Conservation (phyloP, 1,140 invertebrate genomes). For the Coenobita brevimanus region DNA sequence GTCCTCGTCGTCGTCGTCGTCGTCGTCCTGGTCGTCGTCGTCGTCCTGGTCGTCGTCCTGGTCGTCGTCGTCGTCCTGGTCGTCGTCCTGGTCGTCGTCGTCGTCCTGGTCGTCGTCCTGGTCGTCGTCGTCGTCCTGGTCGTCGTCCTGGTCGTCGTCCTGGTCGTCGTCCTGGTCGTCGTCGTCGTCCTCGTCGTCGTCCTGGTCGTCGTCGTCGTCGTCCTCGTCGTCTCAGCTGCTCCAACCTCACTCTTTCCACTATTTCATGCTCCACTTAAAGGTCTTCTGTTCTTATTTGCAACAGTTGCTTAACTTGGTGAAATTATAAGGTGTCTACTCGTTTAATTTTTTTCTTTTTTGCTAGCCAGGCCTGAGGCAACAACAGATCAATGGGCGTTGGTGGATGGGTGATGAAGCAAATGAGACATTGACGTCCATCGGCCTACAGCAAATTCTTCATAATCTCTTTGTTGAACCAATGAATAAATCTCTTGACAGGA, state of each 20-base stretch:
- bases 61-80: neutral
- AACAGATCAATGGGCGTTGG: too few species aligned
- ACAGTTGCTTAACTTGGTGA: neutral
- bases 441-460: too few species aligned
- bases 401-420: too few species aligned
- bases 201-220: neutral
- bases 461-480: too few species aligned
- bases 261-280: neutral
- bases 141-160: neutral
- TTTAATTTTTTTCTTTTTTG: too few species aligned
- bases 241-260: neutral
- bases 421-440: too few species aligned
- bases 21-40: neutral
- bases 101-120: neutral
- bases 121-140: neutral
- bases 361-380: too few species aligned
- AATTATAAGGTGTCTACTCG: too few species aligned
- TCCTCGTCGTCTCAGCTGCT: neutral
- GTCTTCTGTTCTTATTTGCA: neutral
- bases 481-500: too few species aligned
- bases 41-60: neutral
- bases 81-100: neutral
- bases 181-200: neutral
- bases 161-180: neutral
- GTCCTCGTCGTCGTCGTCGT: neutral